Evolutionary conservation across 64 coral and sea anemone genomes (phyloP).

Genomic region (Astreopora myriophthalma): DNA sequence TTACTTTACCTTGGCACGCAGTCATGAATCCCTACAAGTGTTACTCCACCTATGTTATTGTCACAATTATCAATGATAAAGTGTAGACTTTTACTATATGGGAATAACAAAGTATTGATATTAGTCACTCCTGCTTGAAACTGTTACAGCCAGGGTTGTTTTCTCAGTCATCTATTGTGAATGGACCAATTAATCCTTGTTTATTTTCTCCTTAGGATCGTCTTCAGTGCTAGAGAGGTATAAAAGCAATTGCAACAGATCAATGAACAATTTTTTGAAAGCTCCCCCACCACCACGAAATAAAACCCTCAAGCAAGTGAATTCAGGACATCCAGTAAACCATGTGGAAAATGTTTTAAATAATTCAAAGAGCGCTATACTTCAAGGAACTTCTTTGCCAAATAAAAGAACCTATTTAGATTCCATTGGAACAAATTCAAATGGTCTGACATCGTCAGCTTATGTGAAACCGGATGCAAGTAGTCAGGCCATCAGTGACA

Average conservation of each 20-base stretch:
- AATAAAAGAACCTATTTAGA: slow-evolving; percentile 60
- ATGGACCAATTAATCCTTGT: not conserved
- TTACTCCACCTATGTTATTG: too few relatives aligned
- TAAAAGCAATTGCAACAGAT: slow-evolving; percentile 38
- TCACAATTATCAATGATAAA: too few relatives aligned
- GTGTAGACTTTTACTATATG: too few relatives aligned
- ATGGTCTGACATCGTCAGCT: not conserved
- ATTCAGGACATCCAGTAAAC: slow-evolving; percentile 19
- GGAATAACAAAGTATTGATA: too few relatives aligned
- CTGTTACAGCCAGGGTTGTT: too few relatives aligned
- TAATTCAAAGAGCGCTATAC: slow-evolving; percentile 7
- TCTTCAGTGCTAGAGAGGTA: slow-evolving; percentile 69
- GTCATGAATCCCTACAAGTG: too few relatives aligned
- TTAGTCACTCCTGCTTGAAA: too few relatives aligned
- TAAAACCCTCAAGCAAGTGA: slow-evolving; percentile 72
- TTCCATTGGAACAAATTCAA: slow-evolving; percentile 32
- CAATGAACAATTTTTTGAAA: slow-evolving; percentile 92
- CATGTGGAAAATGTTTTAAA: slow-evolving; percentile 65
- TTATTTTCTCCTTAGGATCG: slow-evolving; percentile 14
- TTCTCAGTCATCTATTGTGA: too few relatives aligned
- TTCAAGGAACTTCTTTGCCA: slow-evolving; percentile 33
- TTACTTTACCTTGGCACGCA: too few relatives aligned
- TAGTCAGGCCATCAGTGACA: slow-evolving; percentile 91
- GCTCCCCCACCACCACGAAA: slow-evolving; percentile 88
- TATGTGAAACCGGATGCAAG: slow-evolving; percentile 80